Evolutionary conservation across 2,888 invertebrate species (phyloP).

Genomic region (Steinernema scapterisci): DNA sequence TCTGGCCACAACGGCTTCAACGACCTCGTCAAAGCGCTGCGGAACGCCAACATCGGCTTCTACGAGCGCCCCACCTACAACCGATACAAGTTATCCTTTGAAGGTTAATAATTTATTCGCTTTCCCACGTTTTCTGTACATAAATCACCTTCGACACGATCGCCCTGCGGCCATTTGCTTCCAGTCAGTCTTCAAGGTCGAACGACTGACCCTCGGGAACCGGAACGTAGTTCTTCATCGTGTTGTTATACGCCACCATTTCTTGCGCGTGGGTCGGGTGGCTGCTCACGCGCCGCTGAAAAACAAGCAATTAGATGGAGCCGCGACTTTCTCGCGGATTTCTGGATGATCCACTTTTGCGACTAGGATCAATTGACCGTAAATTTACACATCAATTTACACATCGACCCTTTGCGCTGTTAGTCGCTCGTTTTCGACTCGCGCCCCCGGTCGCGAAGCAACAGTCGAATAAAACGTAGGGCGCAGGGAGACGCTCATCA

Average conservation of each 20-base stretch:
- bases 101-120: constrained; percentile 12
- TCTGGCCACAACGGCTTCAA: constrained; percentile 48
- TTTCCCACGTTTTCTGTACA: not conserved
- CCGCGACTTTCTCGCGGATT: not conserved
- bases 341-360: no score
- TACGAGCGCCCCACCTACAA: constrained; percentile 37
- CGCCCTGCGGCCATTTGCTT: no score
- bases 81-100: not conserved
- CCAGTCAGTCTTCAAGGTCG: constrained; percentile 3
- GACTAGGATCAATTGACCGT: no score
- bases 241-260: not conserved
- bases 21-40: constrained; percentile 49
- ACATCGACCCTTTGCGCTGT: no score
- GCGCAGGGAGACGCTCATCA: no score
- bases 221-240: constrained; percentile 9
- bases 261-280: constrained; percentile 12
- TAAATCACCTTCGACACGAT: not conserved
- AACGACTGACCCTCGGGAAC: constrained; percentile 16
- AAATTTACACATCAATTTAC: no score
- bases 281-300: not conserved
- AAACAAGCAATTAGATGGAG: not conserved
- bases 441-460: no score
- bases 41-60: constrained; percentile 52
- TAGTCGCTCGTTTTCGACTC: no score
- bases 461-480: no score